Percentiles rank a stretch among this genome's conserved stretches.
phyloP scores from a whole-genome alignment of 2,113 vertebrate species.

The Machaerirhynchus nigripectus region DNA sequence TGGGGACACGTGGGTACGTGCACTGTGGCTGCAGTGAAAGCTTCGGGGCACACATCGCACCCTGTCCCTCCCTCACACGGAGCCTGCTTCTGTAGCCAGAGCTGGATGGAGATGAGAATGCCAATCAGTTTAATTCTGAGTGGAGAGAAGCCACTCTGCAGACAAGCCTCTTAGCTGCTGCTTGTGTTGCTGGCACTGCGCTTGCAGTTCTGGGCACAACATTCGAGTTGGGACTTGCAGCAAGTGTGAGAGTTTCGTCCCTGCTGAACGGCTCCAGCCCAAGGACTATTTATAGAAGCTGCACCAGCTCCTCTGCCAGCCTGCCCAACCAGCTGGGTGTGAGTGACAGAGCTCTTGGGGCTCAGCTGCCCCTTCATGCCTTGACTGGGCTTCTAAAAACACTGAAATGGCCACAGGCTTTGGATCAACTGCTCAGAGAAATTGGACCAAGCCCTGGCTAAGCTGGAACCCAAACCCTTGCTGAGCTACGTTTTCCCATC shows the following conservation, averaged over 20 bases:
- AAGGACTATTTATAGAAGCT: slow-evolving; percentile 9
- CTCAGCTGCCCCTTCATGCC: background rate
- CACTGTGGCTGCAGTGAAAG: background rate
- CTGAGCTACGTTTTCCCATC: rapidly evolving
- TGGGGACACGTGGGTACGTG: background rate
- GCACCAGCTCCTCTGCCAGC: background rate
- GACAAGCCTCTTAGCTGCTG: background rate
- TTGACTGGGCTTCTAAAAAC: background rate
- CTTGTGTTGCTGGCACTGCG: background rate
- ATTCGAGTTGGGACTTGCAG: slow-evolving; percentile 24
- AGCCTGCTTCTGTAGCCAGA: background rate
- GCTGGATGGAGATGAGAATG: background rate
- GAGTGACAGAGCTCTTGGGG: background rate
- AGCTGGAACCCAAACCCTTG: background rate
- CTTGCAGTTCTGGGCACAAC: background rate
- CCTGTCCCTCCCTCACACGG: rapidly evolving
- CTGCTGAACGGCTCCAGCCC: background rate
- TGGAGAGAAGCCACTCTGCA: background rate
- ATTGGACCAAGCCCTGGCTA: rapidly evolving
- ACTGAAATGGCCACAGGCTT: background rate
- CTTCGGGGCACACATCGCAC: rapidly evolving
- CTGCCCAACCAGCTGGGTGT: background rate
- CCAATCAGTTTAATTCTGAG: background rate
- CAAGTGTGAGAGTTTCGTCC: background rate
- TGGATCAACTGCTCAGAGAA: background rate